Evolutionary conservation across 1,140 invertebrate genomes (phyloP), one percentile per base, ranked within the genome.

Genomic region (Pectinophora gossypiella): DNA sequence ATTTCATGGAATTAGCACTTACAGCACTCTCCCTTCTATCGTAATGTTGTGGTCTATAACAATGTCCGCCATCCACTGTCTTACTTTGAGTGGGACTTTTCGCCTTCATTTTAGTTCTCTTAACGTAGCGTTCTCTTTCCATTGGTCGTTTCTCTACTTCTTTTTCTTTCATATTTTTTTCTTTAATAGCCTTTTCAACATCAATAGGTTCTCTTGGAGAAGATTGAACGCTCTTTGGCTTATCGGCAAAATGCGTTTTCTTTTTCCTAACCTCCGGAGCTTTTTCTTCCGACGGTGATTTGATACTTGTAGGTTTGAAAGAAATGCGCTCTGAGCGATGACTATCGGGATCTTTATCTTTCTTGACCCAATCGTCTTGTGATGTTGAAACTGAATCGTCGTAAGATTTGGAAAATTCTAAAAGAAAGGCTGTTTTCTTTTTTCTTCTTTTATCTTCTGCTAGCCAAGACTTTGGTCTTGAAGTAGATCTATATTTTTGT

Each of bases 381-480:
- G 84, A 80, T 12, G 81, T 79, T 18, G 86, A 74, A 45, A 89
- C 88, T n/a, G 84, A 72, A 51, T 89, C 89, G 23, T 86, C 76
- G 13, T 87, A 80, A 32, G 86, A 86, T 53, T 88, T 89, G 0
- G 90, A 89, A 68, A 94, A 92, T 57, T 94, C 92, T 45, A 94
- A 82, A 20, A 90, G 93, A 68, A 94, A 92, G n/a, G 89, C 89
- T n/a, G 89, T 89, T 73, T 91, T 93, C 73, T 91, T 92, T 61
- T 89, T 89, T 53, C 90, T 87, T 55, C 89, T 87, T 68, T 90
- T 90, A 40, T 94, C 92, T 45, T 93, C 92, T 19, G 91, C 89
- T 18, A 90, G 89, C 91, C 92, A 93, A 2, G 75, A 64, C 50
- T 80, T 83, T 42, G 72, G 79, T 61, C 85, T 76, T 51, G 54